A percentile compares a stretch with the other conserved stretches of the same genome.
These are phyloP conservation scores for Aphelinus certus DNA, from an alignment of 1,140 invertebrate species.

Conservation along the genomic window DNA sequence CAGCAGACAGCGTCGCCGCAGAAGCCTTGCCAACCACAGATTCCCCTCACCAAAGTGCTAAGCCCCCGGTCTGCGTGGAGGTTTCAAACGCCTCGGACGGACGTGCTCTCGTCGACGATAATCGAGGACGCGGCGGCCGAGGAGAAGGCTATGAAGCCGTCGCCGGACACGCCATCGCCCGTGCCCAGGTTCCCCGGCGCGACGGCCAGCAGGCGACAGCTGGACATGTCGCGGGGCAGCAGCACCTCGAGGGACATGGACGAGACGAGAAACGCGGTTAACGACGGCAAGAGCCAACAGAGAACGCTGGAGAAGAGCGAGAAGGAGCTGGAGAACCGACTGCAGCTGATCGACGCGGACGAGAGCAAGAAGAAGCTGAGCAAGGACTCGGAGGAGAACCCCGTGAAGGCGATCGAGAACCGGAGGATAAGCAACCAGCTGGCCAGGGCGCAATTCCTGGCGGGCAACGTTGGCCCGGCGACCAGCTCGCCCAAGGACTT, in stretches of 20 bases:
- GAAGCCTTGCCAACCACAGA: constrained; percentile 66
- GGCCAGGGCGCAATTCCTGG: constrained; percentile 60
- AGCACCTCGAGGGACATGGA: background rate
- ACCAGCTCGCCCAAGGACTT: constrained; percentile 38
- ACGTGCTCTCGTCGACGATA: constrained; percentile 85
- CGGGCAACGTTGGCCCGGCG: constrained; percentile 41
- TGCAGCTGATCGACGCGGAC: constrained; percentile 18
- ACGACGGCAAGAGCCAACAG: constrained; percentile 1
- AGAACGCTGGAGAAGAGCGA: constrained; percentile 16
- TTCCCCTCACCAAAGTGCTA: constrained; percentile 72
- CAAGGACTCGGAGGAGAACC: background rate
- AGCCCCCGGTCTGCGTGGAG: constrained; percentile 77
- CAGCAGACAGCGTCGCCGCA: constrained; percentile 64
- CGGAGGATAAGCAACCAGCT: constrained; percentile 59
- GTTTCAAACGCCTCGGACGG: constrained; percentile 77
- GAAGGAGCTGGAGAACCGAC: constrained; percentile 35
- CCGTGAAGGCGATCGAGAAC: constrained; percentile 52
- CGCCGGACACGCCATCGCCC: constrained; percentile 52
- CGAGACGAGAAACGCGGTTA: constrained; percentile 4
- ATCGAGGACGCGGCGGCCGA: constrained; percentile 73
- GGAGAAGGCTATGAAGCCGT: constrained; percentile 62
- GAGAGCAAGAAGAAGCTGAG: background rate
- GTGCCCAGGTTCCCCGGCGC: constrained; percentile 37
- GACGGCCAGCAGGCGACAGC: constrained; percentile 41
- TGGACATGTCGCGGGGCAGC: constrained; percentile 44